Evolutionary conservation across 2,113 vertebrate genomes (phyloP), one percentile per base, ranked within the genome.

Genomic region (Cochlearius cochlearius): DNA sequence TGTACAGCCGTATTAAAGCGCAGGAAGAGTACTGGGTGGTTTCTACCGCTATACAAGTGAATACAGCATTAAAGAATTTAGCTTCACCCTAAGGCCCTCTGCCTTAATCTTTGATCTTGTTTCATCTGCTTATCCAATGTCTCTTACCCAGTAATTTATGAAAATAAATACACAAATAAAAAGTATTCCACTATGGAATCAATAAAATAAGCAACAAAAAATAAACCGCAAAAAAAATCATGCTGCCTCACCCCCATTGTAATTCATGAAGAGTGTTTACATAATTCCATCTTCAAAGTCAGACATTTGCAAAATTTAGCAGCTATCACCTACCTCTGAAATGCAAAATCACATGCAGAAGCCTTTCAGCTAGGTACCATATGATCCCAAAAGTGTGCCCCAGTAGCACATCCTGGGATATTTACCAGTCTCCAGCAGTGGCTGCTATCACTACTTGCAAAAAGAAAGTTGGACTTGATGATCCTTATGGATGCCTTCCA

Each of bases 161-260:
- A 95, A 95, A 96, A 97, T 88, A 92, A 93, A 95, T 90, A 84
- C 69, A 88, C 38, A 86, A 94, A 93, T 82, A 74, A 95, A 88
- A 96, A 86, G 38, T 92, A 90, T 83, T 86, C 32, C 47, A 88
- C 68, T 75, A 88, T 17, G 63, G 77, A 93, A 94, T 94, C 90
- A 97, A 96, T 95, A 96, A 97, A 96, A 97, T 60, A 83, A 83
- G 71, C 52, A 90, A 94, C 38, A 95, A 95, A 95, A 88, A 96
- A 58, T 15, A 94, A 97, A 87, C 91, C 90, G 6, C 67, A 96
- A 83, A 96, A 29, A 91, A 58, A 67, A 64, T 72, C 49, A 47
- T 56, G 27, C 64, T 94, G 80, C 77, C 63, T 95, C 73, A 78
- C 63, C 82, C 47, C 77, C 56, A 71, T 6, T 92, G 83, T 78